Evolutionary conservation across 2,113 vertebrate genomes (phyloP).

Genomic region (Arvicanthis niloticus): DNA sequence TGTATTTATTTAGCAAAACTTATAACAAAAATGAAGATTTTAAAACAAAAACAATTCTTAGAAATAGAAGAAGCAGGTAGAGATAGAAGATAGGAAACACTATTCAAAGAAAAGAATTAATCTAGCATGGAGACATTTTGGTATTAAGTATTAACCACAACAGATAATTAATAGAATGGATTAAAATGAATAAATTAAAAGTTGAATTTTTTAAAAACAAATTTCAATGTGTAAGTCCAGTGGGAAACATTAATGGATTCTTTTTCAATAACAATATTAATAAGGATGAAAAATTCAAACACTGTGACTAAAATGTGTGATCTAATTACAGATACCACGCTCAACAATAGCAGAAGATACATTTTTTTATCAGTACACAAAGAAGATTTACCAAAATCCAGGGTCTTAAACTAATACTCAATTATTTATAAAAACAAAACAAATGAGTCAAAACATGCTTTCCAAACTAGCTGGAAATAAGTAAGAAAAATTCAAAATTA

Average conservation of each 20-base stretch:
- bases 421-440: background rate
- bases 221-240: background rate
- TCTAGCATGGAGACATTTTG: background rate
- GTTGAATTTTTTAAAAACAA: background rate
- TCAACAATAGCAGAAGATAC: background rate
- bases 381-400: background rate
- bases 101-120: background rate
- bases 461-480: background rate
- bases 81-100: background rate
- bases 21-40: background rate
- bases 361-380: background rate
- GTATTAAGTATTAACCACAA: background rate
- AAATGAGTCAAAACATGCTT: background rate
- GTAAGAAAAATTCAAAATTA: background rate
- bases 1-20: background rate
- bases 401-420: constrained; percentile 2
- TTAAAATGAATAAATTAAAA: constrained; percentile 1
- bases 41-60: background rate
- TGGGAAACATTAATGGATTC: background rate
- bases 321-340: background rate
- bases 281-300: background rate
- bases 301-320: background rate
- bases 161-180: background rate
- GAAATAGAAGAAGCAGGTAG: background rate
- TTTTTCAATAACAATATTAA: background rate